Conservation (phyloP, 2,888 invertebrate genomes). For the Ptilodon capucinus region DNA sequence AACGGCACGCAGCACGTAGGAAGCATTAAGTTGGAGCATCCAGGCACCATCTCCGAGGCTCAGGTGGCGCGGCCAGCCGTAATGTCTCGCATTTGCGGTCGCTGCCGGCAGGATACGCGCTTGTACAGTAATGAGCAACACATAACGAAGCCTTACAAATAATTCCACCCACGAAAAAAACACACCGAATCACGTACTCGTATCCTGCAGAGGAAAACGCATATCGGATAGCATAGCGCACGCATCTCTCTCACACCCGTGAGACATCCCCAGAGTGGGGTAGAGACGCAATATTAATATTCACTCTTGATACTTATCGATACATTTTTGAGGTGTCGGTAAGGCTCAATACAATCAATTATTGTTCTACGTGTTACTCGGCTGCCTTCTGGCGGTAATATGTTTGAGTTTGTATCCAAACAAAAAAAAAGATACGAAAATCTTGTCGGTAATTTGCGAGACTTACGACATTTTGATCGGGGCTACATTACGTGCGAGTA, state of each 20-base stretch:
- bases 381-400: slow-evolving; percentile 70
- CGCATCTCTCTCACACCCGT: slow-evolving; percentile 51
- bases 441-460: slow-evolving; percentile 57
- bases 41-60: slow-evolving; percentile 51
- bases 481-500: slow-evolving; percentile 24
- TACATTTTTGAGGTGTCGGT: slow-evolving; percentile 74
- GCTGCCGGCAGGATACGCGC: slow-evolving; percentile 75
- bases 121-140: slow-evolving; percentile 81
- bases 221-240: slow-evolving; percentile 73
- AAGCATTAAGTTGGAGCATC: slow-evolving; percentile 51
- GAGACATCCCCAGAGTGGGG: slow-evolving; percentile 27
- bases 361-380: slow-evolving; percentile 74
- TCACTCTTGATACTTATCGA: slow-evolving; percentile 49
- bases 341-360: slow-evolving; percentile 78
- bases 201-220: slow-evolving; percentile 80
- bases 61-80: slow-evolving; percentile 64
- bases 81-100: slow-evolving; percentile 80
- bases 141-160: slow-evolving; percentile 82
- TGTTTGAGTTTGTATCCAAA: slow-evolving; percentile 57
- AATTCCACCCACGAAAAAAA: slow-evolving; percentile 80
- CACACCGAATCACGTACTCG: slow-evolving; percentile 78
- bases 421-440: slow-evolving; percentile 57
- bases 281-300: slow-evolving; percentile 62
- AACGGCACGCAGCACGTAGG: slow-evolving; percentile 61
- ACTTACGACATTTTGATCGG: slow-evolving; percentile 34